Percentiles rank a stretch among this genome's conserved stretches.
Conservation (phyloP, 1,140 invertebrate species). For the Drosophila gunungcola region DNA sequence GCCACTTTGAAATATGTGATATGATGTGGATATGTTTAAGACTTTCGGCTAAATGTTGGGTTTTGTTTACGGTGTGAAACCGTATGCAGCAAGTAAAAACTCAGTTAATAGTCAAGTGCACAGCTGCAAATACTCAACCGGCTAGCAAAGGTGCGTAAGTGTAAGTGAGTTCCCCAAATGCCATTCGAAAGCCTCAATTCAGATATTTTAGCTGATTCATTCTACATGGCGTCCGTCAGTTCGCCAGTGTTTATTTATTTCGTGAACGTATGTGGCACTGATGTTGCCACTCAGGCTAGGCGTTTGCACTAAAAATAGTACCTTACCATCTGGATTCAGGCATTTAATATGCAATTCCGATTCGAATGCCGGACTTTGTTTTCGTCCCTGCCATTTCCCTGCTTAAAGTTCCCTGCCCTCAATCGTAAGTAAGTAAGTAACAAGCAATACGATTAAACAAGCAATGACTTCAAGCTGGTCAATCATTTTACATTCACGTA, state of each 20-base stretch:
- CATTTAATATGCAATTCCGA: constrained; percentile 38
- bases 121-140: constrained; percentile 58
- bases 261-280: constrained; percentile 1
- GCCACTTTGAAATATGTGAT: too few species aligned
- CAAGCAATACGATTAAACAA: constrained; percentile 37
- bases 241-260: constrained; percentile 6
- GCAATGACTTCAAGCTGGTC: constrained; percentile 42
- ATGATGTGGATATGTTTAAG: too few species aligned
- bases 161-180: constrained; percentile 40
- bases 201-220: constrained; percentile 53
- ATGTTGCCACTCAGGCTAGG: constrained; percentile 15
- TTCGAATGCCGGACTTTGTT: constrained; percentile 21
- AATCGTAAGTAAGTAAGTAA: constrained; percentile 42
- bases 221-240: constrained; percentile 20
- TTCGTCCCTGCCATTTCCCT: constrained; percentile 19
- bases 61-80: background rate
- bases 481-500: constrained; percentile 22
- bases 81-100: constrained; percentile 23
- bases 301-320: constrained; percentile 27
- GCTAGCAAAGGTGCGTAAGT: constrained; percentile 46
- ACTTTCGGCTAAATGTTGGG: too few species aligned
- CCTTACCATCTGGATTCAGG: constrained; percentile 27
- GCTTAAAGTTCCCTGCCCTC: constrained; percentile 12
- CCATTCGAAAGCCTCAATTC: constrained; percentile 42
- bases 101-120: constrained; percentile 65